Percentiles rank a stretch among this genome's conserved stretches.
These are phyloP conservation scores for Psephotus haematonotus DNA, from an alignment of 2,113 vertebrate genomes.

Conservation along the genomic window DNA sequence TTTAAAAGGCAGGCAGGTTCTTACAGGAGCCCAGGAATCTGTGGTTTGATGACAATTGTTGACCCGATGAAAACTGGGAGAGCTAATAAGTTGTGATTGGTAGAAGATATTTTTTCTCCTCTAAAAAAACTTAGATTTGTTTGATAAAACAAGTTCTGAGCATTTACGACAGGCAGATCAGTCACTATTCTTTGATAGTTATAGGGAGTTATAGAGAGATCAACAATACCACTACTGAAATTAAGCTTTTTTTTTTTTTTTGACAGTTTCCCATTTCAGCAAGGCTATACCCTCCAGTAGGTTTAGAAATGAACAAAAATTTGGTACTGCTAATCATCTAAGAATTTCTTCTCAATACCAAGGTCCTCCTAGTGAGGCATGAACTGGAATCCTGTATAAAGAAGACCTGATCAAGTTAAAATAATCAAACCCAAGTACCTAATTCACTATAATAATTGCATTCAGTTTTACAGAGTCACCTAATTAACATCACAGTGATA, in stretches of 20 bases:
- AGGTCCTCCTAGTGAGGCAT: neutral
- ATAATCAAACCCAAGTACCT: neutral
- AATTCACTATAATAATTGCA: neutral
- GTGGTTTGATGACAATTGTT: fast-evolving
- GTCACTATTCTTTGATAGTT: neutral
- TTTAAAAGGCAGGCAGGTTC: neutral
- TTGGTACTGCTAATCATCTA: neutral
- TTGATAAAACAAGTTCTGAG: neutral
- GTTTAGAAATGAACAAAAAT: neutral
- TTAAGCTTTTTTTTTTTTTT: neutral
- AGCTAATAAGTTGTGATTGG: neutral
- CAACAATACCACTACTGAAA: neutral
- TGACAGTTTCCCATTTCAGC: neutral
- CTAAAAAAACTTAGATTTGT: neutral
- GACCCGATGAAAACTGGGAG: neutral
- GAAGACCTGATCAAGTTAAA: neutral
- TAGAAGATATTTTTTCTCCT: neutral
- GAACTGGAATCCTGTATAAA: neutral
- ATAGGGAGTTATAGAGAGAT: neutral
- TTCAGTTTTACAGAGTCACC: neutral
- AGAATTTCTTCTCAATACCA: neutral
- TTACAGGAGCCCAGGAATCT: neutral
- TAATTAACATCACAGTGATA: neutral
- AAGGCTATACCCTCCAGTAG: neutral
- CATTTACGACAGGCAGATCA: neutral